phyloP scores from a whole-genome alignment of 1,140 invertebrate species.

The Ladona fulva region DNA sequence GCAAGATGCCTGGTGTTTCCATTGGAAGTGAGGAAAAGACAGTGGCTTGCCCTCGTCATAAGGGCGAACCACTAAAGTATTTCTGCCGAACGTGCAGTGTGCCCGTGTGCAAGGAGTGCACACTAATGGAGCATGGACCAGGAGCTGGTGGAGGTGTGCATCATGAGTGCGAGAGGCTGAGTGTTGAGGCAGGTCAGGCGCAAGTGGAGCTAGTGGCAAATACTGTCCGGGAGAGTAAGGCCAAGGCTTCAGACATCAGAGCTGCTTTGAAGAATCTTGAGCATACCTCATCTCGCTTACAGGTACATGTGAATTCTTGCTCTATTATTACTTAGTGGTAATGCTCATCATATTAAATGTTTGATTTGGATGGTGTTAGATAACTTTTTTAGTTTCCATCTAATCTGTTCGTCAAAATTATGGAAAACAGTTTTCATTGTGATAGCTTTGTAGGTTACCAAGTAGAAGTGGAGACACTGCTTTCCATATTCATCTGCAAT shows the following conservation, averaged over 20 bases:
- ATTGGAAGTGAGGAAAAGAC: slow-evolving; percentile 29
- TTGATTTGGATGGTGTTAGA: too few species aligned
- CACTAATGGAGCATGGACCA: slow-evolving; percentile 74
- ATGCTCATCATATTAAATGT: too few species aligned
- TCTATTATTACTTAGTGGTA: too few species aligned
- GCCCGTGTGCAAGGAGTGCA: slow-evolving; percentile 90
- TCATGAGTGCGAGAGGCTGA: slow-evolving; percentile 77
- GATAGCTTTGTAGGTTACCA: too few species aligned
- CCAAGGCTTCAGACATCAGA: slow-evolving; percentile 74
- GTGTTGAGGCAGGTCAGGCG: slow-evolving; percentile 61
- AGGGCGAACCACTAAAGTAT: slow-evolving; percentile 78
- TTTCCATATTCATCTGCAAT: too few species aligned
- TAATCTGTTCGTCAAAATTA: too few species aligned
- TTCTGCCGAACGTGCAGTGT: slow-evolving; percentile 84
- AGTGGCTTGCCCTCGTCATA: slow-evolving; percentile 72
- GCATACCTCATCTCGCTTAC: slow-evolving; percentile 64
- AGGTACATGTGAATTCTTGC: neutral
- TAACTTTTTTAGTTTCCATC: too few species aligned
- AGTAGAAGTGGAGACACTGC: too few species aligned
- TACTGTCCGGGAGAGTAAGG: slow-evolving; percentile 70
- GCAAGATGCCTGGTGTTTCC: neutral
- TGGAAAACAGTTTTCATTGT: too few species aligned
- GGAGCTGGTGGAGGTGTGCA: slow-evolving; percentile 37
- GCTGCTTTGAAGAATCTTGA: slow-evolving; percentile 79
- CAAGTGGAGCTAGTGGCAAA: slow-evolving; percentile 74